Conservation (phyloP, 2,113 vertebrate species). For the Microcebus lehilahytsara region DNA sequence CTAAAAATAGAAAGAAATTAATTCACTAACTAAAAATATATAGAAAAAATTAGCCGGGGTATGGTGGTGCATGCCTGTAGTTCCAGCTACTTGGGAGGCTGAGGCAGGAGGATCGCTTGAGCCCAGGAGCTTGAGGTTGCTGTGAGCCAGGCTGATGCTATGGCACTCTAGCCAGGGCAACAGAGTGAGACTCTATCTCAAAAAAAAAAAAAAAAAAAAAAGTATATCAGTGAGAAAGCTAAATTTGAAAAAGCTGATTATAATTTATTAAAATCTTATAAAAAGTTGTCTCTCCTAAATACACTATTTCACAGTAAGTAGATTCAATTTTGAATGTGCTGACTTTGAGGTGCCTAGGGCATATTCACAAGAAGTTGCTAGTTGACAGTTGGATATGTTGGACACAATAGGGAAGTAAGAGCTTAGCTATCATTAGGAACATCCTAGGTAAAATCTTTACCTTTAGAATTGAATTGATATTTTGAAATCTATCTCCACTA, state of each 20-base stretch:
- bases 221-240: background rate
- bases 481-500: background rate
- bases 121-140: no score
- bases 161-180: no score
- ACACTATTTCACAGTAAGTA: background rate
- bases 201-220: background rate
- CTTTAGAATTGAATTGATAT: background rate
- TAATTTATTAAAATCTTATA: background rate
- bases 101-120: no score
- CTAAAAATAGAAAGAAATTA: no score
- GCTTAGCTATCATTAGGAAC: background rate
- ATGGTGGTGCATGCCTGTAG: no score
- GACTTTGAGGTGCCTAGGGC: background rate
- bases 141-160: no score
- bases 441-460: background rate
- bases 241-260: background rate
- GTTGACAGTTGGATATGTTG: background rate
- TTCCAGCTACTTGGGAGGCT: no score
- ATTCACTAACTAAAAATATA: no score
- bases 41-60: no score
- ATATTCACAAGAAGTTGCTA: background rate
- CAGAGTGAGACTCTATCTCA: no score
- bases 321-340: background rate
- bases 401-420: background rate
- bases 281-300: background rate